These are phyloP conservation scores for Ellobius talpinus DNA, from an alignment of 2,113 vertebrate genomes.

Conservation along the genomic window DNA sequence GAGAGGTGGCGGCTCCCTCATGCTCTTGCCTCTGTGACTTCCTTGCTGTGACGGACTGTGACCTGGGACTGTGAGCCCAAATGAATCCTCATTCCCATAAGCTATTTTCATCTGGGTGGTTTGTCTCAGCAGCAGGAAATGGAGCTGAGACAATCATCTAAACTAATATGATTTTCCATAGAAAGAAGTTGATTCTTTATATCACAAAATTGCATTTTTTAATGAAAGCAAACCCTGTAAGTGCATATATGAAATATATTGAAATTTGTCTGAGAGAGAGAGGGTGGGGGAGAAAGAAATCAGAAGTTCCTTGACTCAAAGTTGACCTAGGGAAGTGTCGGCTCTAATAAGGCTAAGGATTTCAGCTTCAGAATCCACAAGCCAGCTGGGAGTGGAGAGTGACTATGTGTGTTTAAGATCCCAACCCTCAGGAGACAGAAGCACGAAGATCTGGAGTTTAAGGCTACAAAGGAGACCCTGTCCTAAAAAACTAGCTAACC, in stretches of 20 bases:
- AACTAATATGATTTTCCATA: neutral
- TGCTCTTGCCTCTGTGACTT: neutral
- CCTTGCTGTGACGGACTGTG: neutral
- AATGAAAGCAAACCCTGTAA: neutral
- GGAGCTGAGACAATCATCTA: neutral
- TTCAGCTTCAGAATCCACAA: neutral
- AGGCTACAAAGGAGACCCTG: neutral
- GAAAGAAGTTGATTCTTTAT: neutral
- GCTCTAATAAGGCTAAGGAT: neutral
- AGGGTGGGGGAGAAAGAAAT: too few species aligned
- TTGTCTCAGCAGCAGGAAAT: neutral
- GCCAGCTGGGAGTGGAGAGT: neutral
- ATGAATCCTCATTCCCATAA: neutral
- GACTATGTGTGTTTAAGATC: neutral
- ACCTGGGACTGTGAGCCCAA: neutral
- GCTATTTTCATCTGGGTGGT: neutral
- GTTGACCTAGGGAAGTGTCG: neutral
- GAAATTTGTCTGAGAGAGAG: neutral
- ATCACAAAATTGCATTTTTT: neutral
- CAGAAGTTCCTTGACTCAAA: neutral
- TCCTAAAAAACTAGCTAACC: neutral
- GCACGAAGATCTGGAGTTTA: neutral
- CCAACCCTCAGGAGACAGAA: neutral
- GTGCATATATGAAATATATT: neutral
- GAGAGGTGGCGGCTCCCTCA: neutral